Evolutionary conservation across 2,113 vertebrate genomes (phyloP), one percentile per base, ranked within the genome.

Genomic region (Pelodiscus sinensis): DNA sequence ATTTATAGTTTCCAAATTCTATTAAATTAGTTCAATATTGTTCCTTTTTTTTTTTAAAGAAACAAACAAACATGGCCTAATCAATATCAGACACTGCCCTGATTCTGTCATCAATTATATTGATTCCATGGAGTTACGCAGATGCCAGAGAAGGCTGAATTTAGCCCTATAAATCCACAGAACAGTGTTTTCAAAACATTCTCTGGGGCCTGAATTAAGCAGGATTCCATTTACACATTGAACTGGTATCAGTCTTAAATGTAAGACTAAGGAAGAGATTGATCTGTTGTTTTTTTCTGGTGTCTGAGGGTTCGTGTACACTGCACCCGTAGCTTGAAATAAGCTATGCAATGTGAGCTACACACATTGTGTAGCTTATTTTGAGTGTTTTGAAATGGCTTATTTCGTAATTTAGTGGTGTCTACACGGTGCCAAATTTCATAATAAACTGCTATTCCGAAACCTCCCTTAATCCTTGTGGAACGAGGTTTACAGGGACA

Each of bases 11-110:
- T 87, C 93, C 79, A 14, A 50, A 82, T 73, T 4, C 83, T 10
- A 0, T 52, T 21, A 22, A 0, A 80, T 80, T 0, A 38, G 15
- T 51, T 38, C 3, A 0, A 50, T 1, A 52, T 73, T 51, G 81
- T 81, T 55, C 38, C 56, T 85, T 13, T 12, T 13, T 11, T 11
- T 21, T 2, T 15, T 15, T 22, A 27, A 9, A 68, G 18, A 68
- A 71, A 71, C 18, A 71, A 71, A 35, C 16, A 71, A 1, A 11
- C 0, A 16, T 13, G 21, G 52, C 58, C 54, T 21, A 0, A 38
- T 2, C n/a, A 86, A 86, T 60, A 6, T 79, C 1, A 11, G 24
- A 0, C 4, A 55, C 81, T 0, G 10, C 56, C 51, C 38, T 3
- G 56, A 5, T 50, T 81, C 86, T 75, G 57, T 1, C 19, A 68